Percentiles rank a stretch among this genome's conserved stretches.
Evolutionary conservation across 2,797 vertebrate species (phyloP).

Genomic region (Mionectes olivaceus): DNA sequence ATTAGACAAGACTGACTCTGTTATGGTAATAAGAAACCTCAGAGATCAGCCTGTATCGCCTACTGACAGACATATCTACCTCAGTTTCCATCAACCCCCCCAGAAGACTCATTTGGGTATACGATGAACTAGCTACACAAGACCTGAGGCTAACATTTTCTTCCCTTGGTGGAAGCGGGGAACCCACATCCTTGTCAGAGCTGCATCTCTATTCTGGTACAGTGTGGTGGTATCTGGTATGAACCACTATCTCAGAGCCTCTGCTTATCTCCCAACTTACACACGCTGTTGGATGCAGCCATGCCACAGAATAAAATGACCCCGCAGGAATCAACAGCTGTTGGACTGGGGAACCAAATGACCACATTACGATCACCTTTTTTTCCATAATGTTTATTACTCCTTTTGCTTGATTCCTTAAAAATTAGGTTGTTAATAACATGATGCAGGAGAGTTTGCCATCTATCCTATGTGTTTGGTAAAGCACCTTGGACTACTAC

Average conservation of each 20-base stretch:
- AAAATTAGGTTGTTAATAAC: not conserved
- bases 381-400: rapidly evolving
- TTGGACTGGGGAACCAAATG: not conserved
- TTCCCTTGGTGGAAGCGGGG: not conserved
- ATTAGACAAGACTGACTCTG: not conserved
- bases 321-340: not conserved
- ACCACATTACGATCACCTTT: not conserved
- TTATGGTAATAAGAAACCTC: not conserved
- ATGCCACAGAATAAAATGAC: not conserved
- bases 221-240: not conserved
- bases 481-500: not conserved
- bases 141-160: not conserved
- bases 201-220: not conserved
- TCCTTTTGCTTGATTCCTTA: not conserved
- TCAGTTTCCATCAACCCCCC: not conserved
- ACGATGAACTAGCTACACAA: not conserved
- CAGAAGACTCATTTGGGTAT: not conserved
- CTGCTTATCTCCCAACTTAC: not conserved
- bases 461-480: not conserved
- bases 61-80: not conserved
- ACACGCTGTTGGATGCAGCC: not conserved
- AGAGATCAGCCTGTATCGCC: not conserved
- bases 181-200: not conserved
- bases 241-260: not conserved
- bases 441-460: not conserved